Percentiles rank a stretch among this genome's conserved stretches.
These are phyloP conservation scores for Drosophila dives DNA, from an alignment of 2,888 invertebrate genomes.

Conservation along the genomic window DNA sequence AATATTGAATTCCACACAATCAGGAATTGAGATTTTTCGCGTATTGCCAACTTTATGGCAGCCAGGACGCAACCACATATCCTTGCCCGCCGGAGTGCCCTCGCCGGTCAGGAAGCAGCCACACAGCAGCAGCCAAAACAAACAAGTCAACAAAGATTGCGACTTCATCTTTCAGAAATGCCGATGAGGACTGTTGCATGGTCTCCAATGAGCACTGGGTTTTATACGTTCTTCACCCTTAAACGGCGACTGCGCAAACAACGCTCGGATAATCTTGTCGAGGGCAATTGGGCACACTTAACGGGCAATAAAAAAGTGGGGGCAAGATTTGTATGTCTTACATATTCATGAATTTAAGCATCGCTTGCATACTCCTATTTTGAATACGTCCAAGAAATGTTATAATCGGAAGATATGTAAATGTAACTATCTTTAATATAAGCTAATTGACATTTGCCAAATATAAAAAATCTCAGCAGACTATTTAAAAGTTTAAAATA, in stretches of 20 bases:
- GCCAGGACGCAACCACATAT: slow-evolving; percentile 90
- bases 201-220: slow-evolving; percentile 2
- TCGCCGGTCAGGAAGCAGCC: slow-evolving; percentile 42
- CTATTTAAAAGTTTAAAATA: background rate
- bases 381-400: slow-evolving; percentile 7
- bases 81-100: slow-evolving; percentile 70
- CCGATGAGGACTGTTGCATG: slow-evolving; percentile 26
- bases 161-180: slow-evolving; percentile 48
- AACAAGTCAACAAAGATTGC: slow-evolving; percentile 33
- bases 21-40: slow-evolving; percentile 92
- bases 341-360: slow-evolving; percentile 37
- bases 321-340: background rate
- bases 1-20: slow-evolving; percentile 93
- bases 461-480: slow-evolving; percentile 7
- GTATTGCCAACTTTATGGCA: slow-evolving; percentile 93
- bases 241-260: slow-evolving; percentile 47
- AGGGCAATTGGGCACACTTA: slow-evolving; percentile 41
- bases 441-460: background rate
- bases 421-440: slow-evolving; percentile 1
- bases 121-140: slow-evolving; percentile 54
- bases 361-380: slow-evolving; percentile 24
- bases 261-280: background rate
- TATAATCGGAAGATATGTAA: background rate
- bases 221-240: slow-evolving; percentile 31
- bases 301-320: slow-evolving; percentile 4